These are phyloP conservation scores for Heliornis fulica DNA, from an alignment of 2,113 vertebrate genomes.

Conservation along the genomic window DNA sequence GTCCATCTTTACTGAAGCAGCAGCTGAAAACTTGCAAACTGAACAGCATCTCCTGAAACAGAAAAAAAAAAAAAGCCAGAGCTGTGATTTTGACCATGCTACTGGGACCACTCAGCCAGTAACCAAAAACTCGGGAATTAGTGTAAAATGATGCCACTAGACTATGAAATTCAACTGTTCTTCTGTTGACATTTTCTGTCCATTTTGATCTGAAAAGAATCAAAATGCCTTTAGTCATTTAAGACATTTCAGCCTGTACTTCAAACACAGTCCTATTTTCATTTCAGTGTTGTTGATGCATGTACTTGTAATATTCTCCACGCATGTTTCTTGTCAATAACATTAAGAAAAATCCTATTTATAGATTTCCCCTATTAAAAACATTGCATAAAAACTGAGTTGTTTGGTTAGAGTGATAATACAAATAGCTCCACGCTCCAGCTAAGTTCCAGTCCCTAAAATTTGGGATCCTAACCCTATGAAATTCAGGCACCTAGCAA, in stretches of 20 bases:
- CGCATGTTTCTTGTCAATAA: constrained; percentile 3
- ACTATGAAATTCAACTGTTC: constrained; percentile 22
- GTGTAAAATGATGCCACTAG: constrained; percentile 16
- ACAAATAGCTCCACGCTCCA: background rate
- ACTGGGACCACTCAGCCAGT: constrained; percentile 7
- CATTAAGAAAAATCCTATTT: background rate
- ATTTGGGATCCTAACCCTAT: background rate
- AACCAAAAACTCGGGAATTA: constrained; percentile 40
- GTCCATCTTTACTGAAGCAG: background rate
- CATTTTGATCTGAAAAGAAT: constrained; percentile 38
- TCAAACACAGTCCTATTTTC: constrained; percentile 20
- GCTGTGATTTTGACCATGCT: background rate
- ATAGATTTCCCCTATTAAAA: background rate
- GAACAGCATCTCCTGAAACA: background rate
- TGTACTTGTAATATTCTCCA: constrained; percentile 9
- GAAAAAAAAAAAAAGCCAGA: background rate
- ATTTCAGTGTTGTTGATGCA: background rate
- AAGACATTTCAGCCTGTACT: background rate
- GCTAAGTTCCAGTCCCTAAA: background rate
- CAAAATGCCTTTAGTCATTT: constrained; percentile 21
- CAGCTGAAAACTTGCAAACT: background rate
- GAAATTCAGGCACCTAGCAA: background rate
- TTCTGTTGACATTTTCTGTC: constrained; percentile 36
- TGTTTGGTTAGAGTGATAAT: background rate
- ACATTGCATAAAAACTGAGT: background rate